Conservation (phyloP, 2,888 invertebrate species). For the Chelonus formosanus region DNA sequence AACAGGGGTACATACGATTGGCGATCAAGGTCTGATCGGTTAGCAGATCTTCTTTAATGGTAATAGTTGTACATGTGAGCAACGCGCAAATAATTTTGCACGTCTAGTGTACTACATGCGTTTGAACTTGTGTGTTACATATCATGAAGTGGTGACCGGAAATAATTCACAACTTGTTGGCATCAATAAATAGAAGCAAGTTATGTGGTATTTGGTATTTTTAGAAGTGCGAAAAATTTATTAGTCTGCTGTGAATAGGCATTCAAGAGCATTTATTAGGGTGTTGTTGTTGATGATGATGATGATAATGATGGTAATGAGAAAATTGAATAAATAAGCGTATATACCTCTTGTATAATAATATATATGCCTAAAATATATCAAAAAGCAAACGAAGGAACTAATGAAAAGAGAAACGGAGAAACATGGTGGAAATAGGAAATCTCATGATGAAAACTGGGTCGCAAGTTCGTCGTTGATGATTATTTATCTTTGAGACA, state of each 20-base stretch:
- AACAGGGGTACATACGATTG: slow-evolving; percentile 45
- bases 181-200: neutral
- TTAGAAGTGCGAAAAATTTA: slow-evolving; percentile 25
- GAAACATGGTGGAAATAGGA: slow-evolving; percentile 27
- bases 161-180: no score
- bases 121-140: neutral
- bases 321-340: neutral
- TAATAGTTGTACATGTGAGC: slow-evolving; percentile 5
- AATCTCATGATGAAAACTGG: slow-evolving; percentile 49
- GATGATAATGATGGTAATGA: no score
- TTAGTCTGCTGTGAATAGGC: slow-evolving; percentile 34
- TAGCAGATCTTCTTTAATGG: slow-evolving; percentile 44
- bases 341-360: slow-evolving; percentile 18
- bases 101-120: slow-evolving; percentile 10
- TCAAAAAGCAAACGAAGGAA: slow-evolving; percentile 23
- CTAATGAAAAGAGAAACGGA: slow-evolving; percentile 2
- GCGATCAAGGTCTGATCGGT: slow-evolving; percentile 59
- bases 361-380: slow-evolving; percentile 39
- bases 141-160: neutral
- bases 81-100: slow-evolving; percentile 4
- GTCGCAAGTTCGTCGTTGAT: slow-evolving; percentile 60
- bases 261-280: neutral
- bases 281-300: neutral
- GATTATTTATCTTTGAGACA: slow-evolving; percentile 46
- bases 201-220: neutral